Base-by-base conservation (phyloP, 2,888 invertebrate genomes). In the Halictus quadricinctus region DNA sequence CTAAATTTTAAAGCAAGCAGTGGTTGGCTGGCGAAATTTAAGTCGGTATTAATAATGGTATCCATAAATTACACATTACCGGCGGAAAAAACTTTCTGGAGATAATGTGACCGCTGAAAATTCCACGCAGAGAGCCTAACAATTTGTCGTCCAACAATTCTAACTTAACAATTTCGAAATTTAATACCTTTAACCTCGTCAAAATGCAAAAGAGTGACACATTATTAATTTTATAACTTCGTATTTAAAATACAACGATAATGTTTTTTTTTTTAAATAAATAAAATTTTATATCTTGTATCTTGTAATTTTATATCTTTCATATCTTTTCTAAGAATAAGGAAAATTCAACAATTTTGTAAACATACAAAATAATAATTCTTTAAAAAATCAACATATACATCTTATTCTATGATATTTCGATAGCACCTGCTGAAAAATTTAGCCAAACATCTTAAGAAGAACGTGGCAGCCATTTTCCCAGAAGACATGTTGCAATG, bases 21-120 rank as follows among this genome's bases (percentile, higher is more conserved):
- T 54, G 88, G 87, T 12, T 86, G 86, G 86, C 46, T 89, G 13
- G 25, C 58, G 10, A 81, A 76, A 48, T 89, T 89, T 74, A 83
- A 87, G 72, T 36, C 25, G 12, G 54, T 54, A 54, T 54, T 54
- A 54, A 54, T 54, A 54, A 54, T 54, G 21, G 21, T 54, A 54
- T 54, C 54, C 54, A 54, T 54, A 54, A 54, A 21, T 54, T 54
- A 54, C 54, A 54, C 54, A 54, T 54, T 54, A 54, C 21, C 8
- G 21, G 10, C 36, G 8, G 54, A 54, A 54, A 21, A 54, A 21
- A 54, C 21, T 54, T 21, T 54, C 54, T 10, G 8, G 21, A 21
- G 54, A 21, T 54, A 54, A 21, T 21, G 21, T 54, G 54, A 21
- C 54, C 21, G 54, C 10, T 54, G 21, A 21, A 54, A 54, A 54